These are phyloP conservation scores for Pseudorhombus dupliciocellatus DNA, from an alignment of 2,113 vertebrate species.

Conservation along the genomic window DNA sequence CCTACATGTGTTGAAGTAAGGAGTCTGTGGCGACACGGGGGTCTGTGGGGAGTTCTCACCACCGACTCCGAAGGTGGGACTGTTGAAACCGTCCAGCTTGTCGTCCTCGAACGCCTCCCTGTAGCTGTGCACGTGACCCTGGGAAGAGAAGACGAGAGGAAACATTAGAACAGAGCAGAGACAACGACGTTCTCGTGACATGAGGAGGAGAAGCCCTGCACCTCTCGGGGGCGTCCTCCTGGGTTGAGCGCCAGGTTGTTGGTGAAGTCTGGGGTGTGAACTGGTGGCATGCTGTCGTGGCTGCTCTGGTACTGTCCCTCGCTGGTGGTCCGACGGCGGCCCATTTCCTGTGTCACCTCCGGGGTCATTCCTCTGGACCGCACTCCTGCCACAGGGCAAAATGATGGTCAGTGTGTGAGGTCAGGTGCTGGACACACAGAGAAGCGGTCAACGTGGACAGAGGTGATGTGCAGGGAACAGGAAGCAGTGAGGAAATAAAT, in stretches of 20 bases:
- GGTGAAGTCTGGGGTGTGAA: conserved; percentile 86
- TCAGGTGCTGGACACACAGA: background rate
- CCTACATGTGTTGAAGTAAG: conserved; percentile 80
- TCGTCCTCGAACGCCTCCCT: conserved; percentile 91
- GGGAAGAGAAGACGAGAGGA: conserved; percentile 45
- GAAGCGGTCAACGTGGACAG: background rate
- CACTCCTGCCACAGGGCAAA: conserved; percentile 78
- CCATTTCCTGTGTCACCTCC: conserved; percentile 76
- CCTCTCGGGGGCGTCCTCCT: conserved; percentile 92
- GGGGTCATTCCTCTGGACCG: conserved; percentile 86
- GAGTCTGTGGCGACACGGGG: conserved; percentile 79
- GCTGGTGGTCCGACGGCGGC: conserved; percentile 86
- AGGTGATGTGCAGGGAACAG: background rate
- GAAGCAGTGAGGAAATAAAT: conserved; percentile 8
- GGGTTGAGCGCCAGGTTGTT: conserved; percentile 90
- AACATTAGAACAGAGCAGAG: background rate
- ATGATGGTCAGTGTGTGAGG: background rate
- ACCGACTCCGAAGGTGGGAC: conserved; percentile 79
- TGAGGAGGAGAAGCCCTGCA: conserved; percentile 48
- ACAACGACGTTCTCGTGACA: background rate
- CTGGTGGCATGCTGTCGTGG: conserved; percentile 72
- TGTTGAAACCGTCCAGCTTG: conserved; percentile 82
- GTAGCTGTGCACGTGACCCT: conserved; percentile 91
- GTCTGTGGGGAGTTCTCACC: conserved; percentile 85
- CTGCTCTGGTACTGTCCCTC: conserved; percentile 92